phyloP scores from a whole-genome alignment of 2,113 vertebrate genomes.

The Tragelaphus strepsiceros region DNA sequence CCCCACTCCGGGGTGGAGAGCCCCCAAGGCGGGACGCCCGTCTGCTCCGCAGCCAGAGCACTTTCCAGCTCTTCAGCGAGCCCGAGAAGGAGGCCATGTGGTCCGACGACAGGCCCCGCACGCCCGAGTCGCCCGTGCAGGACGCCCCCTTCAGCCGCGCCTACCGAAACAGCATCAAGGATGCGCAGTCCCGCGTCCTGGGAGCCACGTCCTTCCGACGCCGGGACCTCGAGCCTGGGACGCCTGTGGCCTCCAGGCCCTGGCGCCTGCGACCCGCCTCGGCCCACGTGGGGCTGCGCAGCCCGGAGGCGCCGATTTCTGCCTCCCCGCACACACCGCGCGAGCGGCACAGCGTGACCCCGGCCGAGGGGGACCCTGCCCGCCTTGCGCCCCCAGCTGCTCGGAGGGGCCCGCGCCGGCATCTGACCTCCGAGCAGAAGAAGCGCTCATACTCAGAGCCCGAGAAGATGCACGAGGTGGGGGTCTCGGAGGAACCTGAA shows the following conservation, averaged over 20 bases:
- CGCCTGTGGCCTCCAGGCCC: constrained; percentile 64
- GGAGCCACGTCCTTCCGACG: constrained; percentile 91
- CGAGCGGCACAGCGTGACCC: constrained; percentile 87
- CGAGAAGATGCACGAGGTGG: constrained; percentile 94
- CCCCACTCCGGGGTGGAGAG: constrained; percentile 56
- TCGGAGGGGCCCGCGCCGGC: constrained; percentile 88
- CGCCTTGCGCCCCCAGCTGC: background rate
- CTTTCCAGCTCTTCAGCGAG: constrained; percentile 82
- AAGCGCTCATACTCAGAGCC: constrained; percentile 96
- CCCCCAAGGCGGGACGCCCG: constrained; percentile 62
- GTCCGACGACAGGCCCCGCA: constrained; percentile 75
- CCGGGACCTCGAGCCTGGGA: constrained; percentile 81
- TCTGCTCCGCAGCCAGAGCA: constrained; percentile 88
- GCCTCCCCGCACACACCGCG: constrained; percentile 87
- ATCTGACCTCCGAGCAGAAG: constrained; percentile 90
- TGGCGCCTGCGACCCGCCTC: constrained; percentile 80
- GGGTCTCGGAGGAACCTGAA: constrained; percentile 84
- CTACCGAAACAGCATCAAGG: constrained; percentile 92
- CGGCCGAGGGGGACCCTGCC: constrained; percentile 72
- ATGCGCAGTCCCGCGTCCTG: constrained; percentile 89
- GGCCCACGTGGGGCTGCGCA: constrained; percentile 78
- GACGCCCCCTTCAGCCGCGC: constrained; percentile 84
- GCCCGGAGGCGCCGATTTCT: accelerated
- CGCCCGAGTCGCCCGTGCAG: constrained; percentile 71
- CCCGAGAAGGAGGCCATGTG: constrained; percentile 75